A percentile compares a stretch with the other conserved stretches of the same genome.
These are phyloP conservation scores for Anneissia japonica DNA, from an alignment of 35 echinoderm and acorn worm species.

Conservation along the genomic window DNA sequence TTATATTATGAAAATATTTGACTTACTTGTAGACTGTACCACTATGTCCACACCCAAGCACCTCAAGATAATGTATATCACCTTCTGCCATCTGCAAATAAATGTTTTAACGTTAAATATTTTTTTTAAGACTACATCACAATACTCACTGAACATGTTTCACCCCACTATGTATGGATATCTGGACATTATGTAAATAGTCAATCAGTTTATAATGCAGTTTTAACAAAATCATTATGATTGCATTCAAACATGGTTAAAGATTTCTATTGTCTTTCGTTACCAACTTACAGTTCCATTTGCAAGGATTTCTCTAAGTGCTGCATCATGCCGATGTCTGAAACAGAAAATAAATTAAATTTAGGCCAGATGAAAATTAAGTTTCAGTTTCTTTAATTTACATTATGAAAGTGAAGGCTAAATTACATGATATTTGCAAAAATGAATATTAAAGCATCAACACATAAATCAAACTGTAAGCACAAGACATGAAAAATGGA, in stretches of 20 bases:
- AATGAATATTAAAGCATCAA: no score
- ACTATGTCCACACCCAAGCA: constrained; percentile 87
- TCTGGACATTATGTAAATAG: no score
- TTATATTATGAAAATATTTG: background rate
- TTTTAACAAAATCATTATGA: no score
- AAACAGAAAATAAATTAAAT: constrained; percentile 9
- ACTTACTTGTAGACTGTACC: constrained; percentile 95
- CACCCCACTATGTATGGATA: no score
- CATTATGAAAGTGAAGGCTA: no score
- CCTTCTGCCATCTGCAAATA: constrained; percentile 59
- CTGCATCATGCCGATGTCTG: constrained; percentile 88
- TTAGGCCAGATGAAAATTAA: no score
- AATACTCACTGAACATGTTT: background rate
- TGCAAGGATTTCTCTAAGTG: constrained; percentile 77
- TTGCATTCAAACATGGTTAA: no score
- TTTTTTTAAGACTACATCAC: background rate
- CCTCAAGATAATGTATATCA: constrained; percentile 62
- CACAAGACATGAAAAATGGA: no score
- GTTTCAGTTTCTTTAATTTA: no score
- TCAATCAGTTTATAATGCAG: no score
- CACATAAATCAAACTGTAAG: no score
- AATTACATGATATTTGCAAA: no score
- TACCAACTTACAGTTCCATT: constrained; percentile 65
- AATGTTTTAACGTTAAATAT: background rate
- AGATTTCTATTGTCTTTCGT: background rate